Conservation (phyloP, 2,797 vertebrate genomes). For the Staurois parvus region DNA sequence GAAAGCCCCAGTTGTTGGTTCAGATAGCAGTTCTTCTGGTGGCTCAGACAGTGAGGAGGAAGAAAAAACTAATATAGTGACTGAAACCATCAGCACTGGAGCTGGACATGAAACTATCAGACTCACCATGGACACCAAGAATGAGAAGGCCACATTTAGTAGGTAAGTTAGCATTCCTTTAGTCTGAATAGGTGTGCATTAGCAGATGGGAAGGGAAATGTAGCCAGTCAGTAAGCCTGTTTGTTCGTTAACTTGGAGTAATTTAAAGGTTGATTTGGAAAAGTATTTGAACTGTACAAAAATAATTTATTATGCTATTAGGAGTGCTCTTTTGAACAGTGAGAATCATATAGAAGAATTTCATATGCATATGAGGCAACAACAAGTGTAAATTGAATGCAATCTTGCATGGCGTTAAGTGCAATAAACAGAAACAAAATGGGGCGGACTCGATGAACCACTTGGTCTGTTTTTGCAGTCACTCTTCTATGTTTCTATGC, state of each 20-base stretch:
- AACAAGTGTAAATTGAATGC: no score
- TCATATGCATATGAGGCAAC: background rate
- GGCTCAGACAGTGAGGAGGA: constrained; percentile 82
- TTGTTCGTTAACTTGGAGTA: background rate
- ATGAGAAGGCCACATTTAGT: constrained; percentile 77
- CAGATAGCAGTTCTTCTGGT: constrained; percentile 87
- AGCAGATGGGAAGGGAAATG: background rate
- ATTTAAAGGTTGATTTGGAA: background rate
- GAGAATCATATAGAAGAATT: background rate
- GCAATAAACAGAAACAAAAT: no score
- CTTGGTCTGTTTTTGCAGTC: no score
- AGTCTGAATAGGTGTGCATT: no score
- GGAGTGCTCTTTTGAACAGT: no score
- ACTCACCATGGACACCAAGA: constrained; percentile 75
- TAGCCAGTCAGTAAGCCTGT: background rate
- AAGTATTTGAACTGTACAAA: background rate
- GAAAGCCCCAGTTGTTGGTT: constrained; percentile 79
- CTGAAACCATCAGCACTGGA: constrained; percentile 74
- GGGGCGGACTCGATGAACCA: no score
- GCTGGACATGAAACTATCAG: constrained; percentile 74
- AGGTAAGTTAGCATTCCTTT: constrained; percentile 68
- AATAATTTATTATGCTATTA: no score
- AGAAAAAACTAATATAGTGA: constrained; percentile 68
- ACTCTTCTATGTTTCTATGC: no score
- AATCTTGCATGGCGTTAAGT: no score